Evolutionary conservation across 2,113 vertebrate species (phyloP).

Genomic region (Aythya baeri): DNA sequence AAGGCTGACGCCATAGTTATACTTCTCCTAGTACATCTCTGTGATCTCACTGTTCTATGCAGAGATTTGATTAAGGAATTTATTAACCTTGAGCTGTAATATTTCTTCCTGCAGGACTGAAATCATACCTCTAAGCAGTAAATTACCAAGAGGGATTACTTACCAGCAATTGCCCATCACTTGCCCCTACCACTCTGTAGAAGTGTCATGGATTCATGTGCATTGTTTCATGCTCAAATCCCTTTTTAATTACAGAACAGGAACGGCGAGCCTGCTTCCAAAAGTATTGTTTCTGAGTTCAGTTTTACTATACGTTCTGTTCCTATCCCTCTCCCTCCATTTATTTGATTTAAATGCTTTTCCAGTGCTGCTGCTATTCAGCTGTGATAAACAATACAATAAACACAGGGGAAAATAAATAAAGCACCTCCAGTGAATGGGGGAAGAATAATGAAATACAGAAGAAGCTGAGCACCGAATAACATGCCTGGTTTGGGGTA

Average conservation of each 20-base stretch:
- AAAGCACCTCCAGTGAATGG: background rate
- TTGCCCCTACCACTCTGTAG: background rate
- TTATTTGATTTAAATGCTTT: background rate
- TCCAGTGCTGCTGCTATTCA: accelerated
- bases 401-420: background rate
- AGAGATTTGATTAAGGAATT: background rate
- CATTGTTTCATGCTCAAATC: background rate
- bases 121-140: background rate
- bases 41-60: background rate
- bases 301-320: background rate
- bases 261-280: background rate
- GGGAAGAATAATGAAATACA: background rate
- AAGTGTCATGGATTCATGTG: background rate
- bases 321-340: background rate
- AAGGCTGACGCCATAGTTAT: accelerated
- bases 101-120: background rate
- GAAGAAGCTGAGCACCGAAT: background rate
- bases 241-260: background rate
- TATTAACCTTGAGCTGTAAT: background rate
- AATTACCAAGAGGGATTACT: background rate
- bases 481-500: background rate
- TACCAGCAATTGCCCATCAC: background rate
- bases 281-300: background rate
- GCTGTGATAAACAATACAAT: background rate
- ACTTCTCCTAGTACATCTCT: background rate